Base-by-base conservation (phyloP, 2,888 invertebrate genomes). In the Torymus texanus region DNA sequence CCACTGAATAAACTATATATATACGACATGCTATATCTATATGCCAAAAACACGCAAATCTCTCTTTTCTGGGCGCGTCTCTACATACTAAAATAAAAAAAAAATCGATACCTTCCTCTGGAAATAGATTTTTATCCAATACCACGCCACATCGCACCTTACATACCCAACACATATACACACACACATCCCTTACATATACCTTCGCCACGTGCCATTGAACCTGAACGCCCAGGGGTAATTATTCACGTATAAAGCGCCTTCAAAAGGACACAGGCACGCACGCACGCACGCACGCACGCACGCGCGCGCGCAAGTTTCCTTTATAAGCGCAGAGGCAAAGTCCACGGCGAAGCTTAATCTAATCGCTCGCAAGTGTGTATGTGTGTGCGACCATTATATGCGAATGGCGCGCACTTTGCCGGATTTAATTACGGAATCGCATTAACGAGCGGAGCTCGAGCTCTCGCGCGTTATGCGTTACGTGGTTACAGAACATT, bases 351-450 rank as follows among this genome's bases (percentile, higher is more conserved):
- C 58, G 29, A 11, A 21, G 63, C 63, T 75, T 76, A 80, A 80
- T 77, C 77, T 77, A 80, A 80, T 77, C 70, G 70, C 53, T n/a
- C 75, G 24, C 29, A 3, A 3, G 41, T 8, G 41, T 8, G 41
- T 41, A 8, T 41, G 41, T 5, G 29, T 5, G 29, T 5, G 29
- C 41, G 63, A 16, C 67, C 73, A 65, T 73, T 79, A 76, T 79
- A 76, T 63, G 55, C 14, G 65, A 68, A 75, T 66, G 73, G 78
- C 75, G 78, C 75, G 53, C 65, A 76, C 75, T 68, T 75, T 65
- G 68, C 29, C 62, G 68, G 75, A 79, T 82, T 82, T 77, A 81
- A 82, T 81, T 81, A 79, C 74, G 65, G 67, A 75, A 71, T 73
- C 58, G 68, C 67, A 81, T 77, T 77, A 82, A 79, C 72, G 77